Evolutionary conservation across 2,113 vertebrate genomes (phyloP), one percentile per base, ranked within the genome.

Genomic region (Neodontobutis hainanensis): DNA sequence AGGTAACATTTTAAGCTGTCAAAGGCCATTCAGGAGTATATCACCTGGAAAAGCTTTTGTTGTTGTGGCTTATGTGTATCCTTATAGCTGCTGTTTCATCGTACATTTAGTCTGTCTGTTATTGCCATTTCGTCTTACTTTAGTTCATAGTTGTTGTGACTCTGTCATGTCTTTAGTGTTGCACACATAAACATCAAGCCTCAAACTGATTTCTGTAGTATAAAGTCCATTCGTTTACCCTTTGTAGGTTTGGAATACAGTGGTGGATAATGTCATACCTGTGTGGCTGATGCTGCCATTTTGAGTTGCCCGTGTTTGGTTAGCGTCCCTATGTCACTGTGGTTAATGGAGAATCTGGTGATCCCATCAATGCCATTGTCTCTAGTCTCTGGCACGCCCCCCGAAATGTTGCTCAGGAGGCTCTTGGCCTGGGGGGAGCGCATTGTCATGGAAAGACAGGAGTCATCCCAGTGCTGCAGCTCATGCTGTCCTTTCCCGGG

Each of bases 401-500:
- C 92, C 36, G 92, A 91, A 66, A 90, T 78, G 42, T 82, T 81
- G 68, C 77, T 68, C 89, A 90, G 75, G 77, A 89, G 88, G 77
- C 80, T 88, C 68, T 91, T 90, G 79, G 84, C 86, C 77, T 78
- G 89, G 61, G 90, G 87, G 60, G 32, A 5, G 42, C 77, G 84
- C 68, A 87, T 11, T 81, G 91, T 93, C 94, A 98, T 52, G 97
- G 97, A 65, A 97, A 99, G 66, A 96, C 96, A 0, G 96, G 97
- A 42, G 94, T 93, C 93, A 96, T 55, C 7, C 95, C 95, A 5
- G 95, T 94, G 93, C 90, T 95, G 92, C 95, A 96, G 85, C 92
- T 93, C 95, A 96, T 92, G 92, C 82, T 95, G 95, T 98, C 96
- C 93, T 98, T 98, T 88, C 96, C 97, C 0, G 97, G 97, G 73